Evolutionary conservation across 2,797 vertebrate species (phyloP).

Genomic region (Hoplostethus mediterraneus): DNA sequence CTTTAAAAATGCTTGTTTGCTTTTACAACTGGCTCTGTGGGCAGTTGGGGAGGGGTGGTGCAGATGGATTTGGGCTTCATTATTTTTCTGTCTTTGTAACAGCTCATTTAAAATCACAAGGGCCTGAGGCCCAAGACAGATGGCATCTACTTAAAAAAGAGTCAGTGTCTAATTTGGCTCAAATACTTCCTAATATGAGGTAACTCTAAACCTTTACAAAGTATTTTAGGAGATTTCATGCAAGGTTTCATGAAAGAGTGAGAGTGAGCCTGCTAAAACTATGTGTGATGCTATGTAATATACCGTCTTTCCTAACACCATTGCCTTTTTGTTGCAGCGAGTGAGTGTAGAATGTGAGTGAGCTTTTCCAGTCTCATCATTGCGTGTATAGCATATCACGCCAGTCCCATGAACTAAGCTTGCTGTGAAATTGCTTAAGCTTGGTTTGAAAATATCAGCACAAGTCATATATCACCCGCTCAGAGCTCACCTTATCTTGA

Average conservation of each 20-base stretch:
- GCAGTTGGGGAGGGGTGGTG: slow-evolving; percentile 62
- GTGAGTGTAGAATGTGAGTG: slow-evolving; percentile 44
- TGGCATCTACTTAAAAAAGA: slow-evolving; percentile 73
- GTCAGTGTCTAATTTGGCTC: slow-evolving; percentile 69
- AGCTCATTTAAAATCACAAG: slow-evolving; percentile 81
- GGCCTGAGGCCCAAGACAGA: slow-evolving; percentile 72
- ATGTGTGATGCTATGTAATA: slow-evolving; percentile 12
- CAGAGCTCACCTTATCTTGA: slow-evolving; percentile 82
- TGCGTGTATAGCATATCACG: slow-evolving; percentile 57
- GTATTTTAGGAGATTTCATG: slow-evolving; percentile 24
- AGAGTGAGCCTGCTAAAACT: slow-evolving; percentile 1
- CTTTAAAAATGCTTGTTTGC: slow-evolving; percentile 80
- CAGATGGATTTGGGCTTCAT: slow-evolving; percentile 70
- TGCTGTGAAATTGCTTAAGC: slow-evolving; percentile 84
- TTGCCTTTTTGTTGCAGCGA: slow-evolving; percentile 20
- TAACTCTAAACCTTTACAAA: slow-evolving; percentile 64
- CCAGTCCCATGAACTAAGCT: slow-evolving; percentile 66
- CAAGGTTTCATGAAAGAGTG: slow-evolving; percentile 36
- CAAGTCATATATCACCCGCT: slow-evolving; percentile 82
- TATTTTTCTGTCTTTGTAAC: slow-evolving; percentile 77
- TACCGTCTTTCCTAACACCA: not conserved
- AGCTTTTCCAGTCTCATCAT: slow-evolving; percentile 55
- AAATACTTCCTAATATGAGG: slow-evolving; percentile 70
- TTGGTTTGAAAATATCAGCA: slow-evolving; percentile 75
- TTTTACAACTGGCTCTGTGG: slow-evolving; percentile 76